Evolutionary conservation across 2,888 invertebrate species (phyloP), one percentile per base, ranked within the genome.

Genomic region (Suillia variegata): DNA sequence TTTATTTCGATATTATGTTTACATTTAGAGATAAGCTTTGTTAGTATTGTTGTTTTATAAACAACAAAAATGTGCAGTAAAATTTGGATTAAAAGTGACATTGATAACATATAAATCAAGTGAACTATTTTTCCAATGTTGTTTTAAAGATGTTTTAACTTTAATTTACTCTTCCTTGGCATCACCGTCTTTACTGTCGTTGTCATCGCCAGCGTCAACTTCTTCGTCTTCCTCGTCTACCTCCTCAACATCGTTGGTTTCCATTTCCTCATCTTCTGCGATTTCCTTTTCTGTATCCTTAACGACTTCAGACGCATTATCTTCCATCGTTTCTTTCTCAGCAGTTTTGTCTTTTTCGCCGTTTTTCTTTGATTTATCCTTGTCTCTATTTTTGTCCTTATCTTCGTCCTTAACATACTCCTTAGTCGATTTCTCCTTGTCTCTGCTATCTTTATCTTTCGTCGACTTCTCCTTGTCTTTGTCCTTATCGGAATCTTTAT

Each of bases 381-480:
- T 10, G 6, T 38, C 38, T 3, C 4, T 38, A 38, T 38, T 38
- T n/a, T 10, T 38, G 8, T 21, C 31, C 20, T 31, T 18, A 10
- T 52, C 24, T 22, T 53, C 48, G 31, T 31, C 54, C 24, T 59
- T 21, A 26, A 54, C 48, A 26, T 21, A 48, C 51, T 48, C 49
- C 34, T 55, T n/a, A 17, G 20, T 12, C 20, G 47, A n/a, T n/a
- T n/a, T 51, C 2, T 61, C 57, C 33, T 62, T 59, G 17, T 62
- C 59, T n/a, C 17, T 20, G 12, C 33, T 49, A 20, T 54, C 33
- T 15, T 61, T 61, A 21, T 65, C 62, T 53, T 54, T 62, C 38
- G 66, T 65, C 12, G 67, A 62, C 6, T 69, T 65, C 18, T 71
- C 65, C n/a, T 70, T 65, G 6, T 61, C 65, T 24, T 67, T 57